phyloP scores from a whole-genome alignment of 2,113 vertebrate species.

The Tupaia chinensis region DNA sequence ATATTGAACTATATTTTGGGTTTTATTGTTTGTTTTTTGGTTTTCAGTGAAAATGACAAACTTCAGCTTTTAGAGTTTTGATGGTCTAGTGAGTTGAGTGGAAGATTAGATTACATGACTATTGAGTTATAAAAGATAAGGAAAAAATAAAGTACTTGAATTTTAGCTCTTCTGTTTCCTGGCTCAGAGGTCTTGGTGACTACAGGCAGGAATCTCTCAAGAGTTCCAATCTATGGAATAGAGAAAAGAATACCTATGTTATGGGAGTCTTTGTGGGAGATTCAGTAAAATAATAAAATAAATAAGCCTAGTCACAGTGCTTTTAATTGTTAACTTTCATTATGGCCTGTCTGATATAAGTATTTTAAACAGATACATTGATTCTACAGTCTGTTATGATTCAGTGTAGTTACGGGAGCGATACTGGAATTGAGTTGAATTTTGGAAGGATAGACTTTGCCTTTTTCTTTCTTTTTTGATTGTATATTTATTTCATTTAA shows the following conservation, averaged over 20 bases:
- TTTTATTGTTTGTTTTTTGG: background rate
- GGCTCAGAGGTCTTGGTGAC: background rate
- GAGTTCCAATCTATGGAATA: background rate
- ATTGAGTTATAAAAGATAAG: background rate
- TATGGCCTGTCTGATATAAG: background rate
- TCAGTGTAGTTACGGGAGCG: background rate
- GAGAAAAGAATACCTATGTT: background rate
- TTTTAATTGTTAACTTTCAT: background rate
- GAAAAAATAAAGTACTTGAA: background rate
- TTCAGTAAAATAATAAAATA: background rate
- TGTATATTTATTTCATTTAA: too few relatives aligned
- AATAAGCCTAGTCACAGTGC: background rate
- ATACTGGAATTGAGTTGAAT: constrained; percentile 25
- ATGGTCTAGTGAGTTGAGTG: background rate
- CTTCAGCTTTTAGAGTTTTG: background rate
- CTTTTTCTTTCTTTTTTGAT: too few relatives aligned
- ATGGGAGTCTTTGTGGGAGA: background rate
- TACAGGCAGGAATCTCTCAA: background rate
- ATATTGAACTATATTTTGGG: background rate
- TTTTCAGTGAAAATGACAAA: constrained; percentile 8
- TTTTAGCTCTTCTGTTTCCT: background rate
- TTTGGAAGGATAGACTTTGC: background rate
- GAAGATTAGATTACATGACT: background rate
- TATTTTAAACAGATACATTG: background rate
- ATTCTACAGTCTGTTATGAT: background rate